phyloP scores from a whole-genome alignment of 1,140 invertebrate species.

The Drosophila orosa region DNA sequence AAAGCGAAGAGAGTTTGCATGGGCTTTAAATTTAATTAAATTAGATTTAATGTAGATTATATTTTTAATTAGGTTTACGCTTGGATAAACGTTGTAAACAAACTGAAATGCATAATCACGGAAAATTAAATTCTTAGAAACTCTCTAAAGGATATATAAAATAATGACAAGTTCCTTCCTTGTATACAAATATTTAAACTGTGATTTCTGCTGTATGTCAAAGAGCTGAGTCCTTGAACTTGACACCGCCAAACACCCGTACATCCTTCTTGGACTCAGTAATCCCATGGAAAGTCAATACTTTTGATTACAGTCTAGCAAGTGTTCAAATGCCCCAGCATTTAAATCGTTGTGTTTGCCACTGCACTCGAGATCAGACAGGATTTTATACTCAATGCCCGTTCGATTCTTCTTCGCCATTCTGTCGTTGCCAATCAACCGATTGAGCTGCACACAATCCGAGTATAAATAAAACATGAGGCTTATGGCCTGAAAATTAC shows the following conservation, averaged over 20 bases:
- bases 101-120: no score
- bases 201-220: not conserved
- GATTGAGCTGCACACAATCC: constrained; percentile 53
- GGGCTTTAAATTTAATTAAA: not conserved
- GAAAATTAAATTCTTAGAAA: not conserved
- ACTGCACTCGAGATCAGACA: constrained; percentile 1
- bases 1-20: not conserved
- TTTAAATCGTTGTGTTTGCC: not conserved
- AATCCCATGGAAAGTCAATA: constrained; percentile 1
- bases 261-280: not conserved
- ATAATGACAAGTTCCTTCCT: not conserved
- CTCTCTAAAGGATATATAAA: not conserved
- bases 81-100: no score
- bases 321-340: not conserved
- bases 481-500: constrained; percentile 68
- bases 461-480: constrained; percentile 68
- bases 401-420: constrained; percentile 12
- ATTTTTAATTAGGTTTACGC: no score
- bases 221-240: not conserved
- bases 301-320: constrained; percentile 17
- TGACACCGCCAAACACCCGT: not conserved
- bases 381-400: constrained; percentile 10
- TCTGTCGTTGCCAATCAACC: constrained; percentile 46
- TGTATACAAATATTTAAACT: not conserved
- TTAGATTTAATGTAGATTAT: not conserved